A percentile compares a stretch with the other conserved stretches of the same genome.
Evolutionary conservation across 2,797 vertebrate species (phyloP).

Genomic region (Atherinosoma microstoma): DNA sequence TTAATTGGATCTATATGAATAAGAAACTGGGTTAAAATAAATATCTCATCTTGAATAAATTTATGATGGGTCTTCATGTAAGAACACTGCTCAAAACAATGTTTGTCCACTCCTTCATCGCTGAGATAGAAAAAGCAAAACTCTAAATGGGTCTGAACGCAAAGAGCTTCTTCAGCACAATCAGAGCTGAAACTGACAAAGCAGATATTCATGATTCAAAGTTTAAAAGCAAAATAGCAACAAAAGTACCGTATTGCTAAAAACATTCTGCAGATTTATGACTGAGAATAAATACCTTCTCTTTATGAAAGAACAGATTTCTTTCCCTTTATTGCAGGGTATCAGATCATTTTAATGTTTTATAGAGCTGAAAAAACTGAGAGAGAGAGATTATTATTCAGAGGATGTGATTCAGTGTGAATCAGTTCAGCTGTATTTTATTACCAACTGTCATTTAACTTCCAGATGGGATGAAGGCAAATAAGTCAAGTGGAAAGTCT

Average conservation of each 20-base stretch:
- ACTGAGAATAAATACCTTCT: background rate
- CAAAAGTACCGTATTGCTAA: constrained; percentile 5
- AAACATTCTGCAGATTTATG: background rate
- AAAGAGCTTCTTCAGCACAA: background rate
- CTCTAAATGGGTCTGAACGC: background rate
- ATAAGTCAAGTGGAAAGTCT: constrained; percentile 33
- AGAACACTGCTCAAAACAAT: no score
- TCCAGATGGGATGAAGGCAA: constrained; percentile 33
- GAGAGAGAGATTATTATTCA: constrained; percentile 35
- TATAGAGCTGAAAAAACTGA: constrained; percentile 16
- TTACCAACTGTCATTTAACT: constrained; percentile 37
- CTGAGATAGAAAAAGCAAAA: background rate
- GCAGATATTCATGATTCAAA: background rate
- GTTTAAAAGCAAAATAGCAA: constrained; percentile 9
- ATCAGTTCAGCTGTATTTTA: constrained; percentile 39
- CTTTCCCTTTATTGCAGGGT: constrained; percentile 23
- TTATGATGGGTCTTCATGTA: no score
- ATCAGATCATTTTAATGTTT: constrained; percentile 33
- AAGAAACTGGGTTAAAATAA: no score
- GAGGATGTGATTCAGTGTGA: constrained; percentile 41
- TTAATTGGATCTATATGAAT: no score
- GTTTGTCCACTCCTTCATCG: no score
- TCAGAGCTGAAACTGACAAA: background rate
- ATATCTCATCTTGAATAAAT: no score
- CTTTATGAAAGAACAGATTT: constrained; percentile 14